Evolutionary conservation across 1,140 invertebrate genomes (phyloP).

Genomic region (Amyelois transitella): DNA sequence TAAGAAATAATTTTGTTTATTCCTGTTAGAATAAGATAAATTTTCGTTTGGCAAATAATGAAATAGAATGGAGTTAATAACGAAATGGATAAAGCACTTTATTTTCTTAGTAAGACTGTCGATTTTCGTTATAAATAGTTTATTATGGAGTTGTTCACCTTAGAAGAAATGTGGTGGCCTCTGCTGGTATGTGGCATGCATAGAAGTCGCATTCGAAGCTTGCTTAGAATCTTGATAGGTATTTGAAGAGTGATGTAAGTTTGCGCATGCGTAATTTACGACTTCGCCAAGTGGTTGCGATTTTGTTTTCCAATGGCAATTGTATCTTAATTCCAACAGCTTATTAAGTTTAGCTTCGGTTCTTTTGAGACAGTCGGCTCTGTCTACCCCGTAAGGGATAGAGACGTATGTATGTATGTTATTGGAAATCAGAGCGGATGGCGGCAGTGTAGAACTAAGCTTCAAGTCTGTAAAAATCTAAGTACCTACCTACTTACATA

Average conservation of each 20-base stretch:
- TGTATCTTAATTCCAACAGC: too few relatives aligned
- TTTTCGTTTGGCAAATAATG: slow-evolving; percentile 27
- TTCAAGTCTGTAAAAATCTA: too few relatives aligned
- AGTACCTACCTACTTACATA: too few relatives aligned
- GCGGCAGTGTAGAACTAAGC: too few relatives aligned
- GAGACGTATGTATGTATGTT: too few relatives aligned
- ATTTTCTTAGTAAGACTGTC: slow-evolving; percentile 7
- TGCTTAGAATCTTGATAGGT: slow-evolving; percentile 23
- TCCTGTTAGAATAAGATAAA: slow-evolving; percentile 17
- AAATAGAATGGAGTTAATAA: slow-evolving; percentile 13
- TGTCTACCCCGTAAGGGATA: too few relatives aligned
- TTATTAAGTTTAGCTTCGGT: too few relatives aligned
- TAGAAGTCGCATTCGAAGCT: slow-evolving; percentile 14
- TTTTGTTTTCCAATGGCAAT: not conserved
- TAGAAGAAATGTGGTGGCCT: slow-evolving; percentile 58
- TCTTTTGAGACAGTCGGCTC: too few relatives aligned
- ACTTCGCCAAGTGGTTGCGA: not conserved
- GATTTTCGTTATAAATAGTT: slow-evolving; percentile 4
- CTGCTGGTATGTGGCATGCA: slow-evolving; percentile 37
- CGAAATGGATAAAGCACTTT: slow-evolving; percentile 12
- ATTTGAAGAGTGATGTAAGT: slow-evolving; percentile 7
- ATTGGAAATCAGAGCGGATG: too few relatives aligned
- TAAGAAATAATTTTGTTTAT: slow-evolving; percentile 23
- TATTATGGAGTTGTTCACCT: slow-evolving; percentile 41
- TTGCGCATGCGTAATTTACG: not conserved